Base-by-base conservation (phyloP, 2,797 vertebrate species). In the Sebastes kiyomatsui region DNA sequence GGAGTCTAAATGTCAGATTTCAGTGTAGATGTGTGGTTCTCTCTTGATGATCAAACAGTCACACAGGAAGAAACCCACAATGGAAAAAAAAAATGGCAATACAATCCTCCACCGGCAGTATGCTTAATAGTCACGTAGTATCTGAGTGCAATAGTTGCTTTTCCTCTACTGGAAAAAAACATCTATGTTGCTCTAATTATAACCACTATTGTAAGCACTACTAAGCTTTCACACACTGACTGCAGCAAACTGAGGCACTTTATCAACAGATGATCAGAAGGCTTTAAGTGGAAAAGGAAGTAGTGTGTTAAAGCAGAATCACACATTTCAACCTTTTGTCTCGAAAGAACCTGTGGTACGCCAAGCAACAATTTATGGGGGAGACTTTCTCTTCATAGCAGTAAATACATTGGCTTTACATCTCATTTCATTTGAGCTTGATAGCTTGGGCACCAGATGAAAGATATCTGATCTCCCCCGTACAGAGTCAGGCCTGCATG, bases 1-100 rank as follows among this genome's bases (percentile, higher is more conserved):
- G 38, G 58, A 64, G 46, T 52, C 2, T 4, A 75, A 87, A 76
- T 73, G 73, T 82, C 69, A 87, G 52, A 56, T 61, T 73, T 54
- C 32, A 13, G 7, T 77, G n/a, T 35, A 62, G 42, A 52, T 65
- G 74, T 84, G 13, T 75, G 11, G 8, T 70, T 69, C n/a, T 67
- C 22, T 65, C 14, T 42, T 65, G 35, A 66, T 46, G 23, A 66
- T 66, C 23, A 46, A 46, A 3, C 28, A 62, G 62, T 10, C 25
- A 16, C 46, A 69, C 18, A 72, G 72, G 3, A 80, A 30, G 56
- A 66, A 87, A 75, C 70, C 64, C 70, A 79, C 67, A 68, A 30
- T 16, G 70, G 69, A 64, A 67, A 75, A 38, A 10, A 55, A 22
- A 13, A 42, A 42, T 16, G 69, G n/a, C 35, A 67, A 33, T 38